A percentile compares a stretch with the other conserved stretches of the same genome.
phyloP scores from a whole-genome alignment of 2,888 invertebrate species.

The Carpatolechia fugitivella region DNA sequence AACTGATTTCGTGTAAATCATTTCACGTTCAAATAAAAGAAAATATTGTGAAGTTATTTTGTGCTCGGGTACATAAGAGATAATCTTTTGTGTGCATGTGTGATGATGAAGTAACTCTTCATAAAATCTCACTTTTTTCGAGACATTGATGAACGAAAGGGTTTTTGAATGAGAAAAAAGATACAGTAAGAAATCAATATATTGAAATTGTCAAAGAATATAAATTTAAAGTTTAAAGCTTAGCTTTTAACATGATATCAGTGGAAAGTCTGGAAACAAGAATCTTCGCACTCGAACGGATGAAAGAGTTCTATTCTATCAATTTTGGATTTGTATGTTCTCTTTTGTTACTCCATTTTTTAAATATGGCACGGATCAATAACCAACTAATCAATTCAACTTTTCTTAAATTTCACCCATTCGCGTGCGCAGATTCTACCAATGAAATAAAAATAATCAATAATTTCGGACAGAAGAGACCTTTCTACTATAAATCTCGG shows the following conservation, averaged over 20 bases:
- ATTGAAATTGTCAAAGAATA: conserved; percentile 53
- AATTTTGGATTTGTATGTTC: not conserved
- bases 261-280: conserved; percentile 7
- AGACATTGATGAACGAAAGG: not conserved
- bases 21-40: not conserved
- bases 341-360: conserved; percentile 3
- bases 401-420: not conserved
- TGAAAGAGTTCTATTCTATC: not conserved
- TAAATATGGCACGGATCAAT: not conserved
- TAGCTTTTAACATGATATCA: conserved; percentile 12
- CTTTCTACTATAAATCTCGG: conserved; percentile 32
- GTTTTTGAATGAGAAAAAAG: conserved; percentile 7
- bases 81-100: not conserved
- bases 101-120: not conserved
- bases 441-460: conserved; percentile 15
- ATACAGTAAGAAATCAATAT: conserved; percentile 29
- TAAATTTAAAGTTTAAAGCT: conserved; percentile 25
- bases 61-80: not conserved
- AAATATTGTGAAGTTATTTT: conserved; percentile 1
- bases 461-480: conserved; percentile 36
- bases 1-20: not conserved
- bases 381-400: not conserved
- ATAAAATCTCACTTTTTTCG: not conserved
- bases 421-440: conserved; percentile 28
- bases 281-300: not conserved